A percentile compares a stretch with the other conserved stretches of the same genome.
Conservation (phyloP, 2,113 vertebrate species). For the Malurus alboscapulatus region DNA sequence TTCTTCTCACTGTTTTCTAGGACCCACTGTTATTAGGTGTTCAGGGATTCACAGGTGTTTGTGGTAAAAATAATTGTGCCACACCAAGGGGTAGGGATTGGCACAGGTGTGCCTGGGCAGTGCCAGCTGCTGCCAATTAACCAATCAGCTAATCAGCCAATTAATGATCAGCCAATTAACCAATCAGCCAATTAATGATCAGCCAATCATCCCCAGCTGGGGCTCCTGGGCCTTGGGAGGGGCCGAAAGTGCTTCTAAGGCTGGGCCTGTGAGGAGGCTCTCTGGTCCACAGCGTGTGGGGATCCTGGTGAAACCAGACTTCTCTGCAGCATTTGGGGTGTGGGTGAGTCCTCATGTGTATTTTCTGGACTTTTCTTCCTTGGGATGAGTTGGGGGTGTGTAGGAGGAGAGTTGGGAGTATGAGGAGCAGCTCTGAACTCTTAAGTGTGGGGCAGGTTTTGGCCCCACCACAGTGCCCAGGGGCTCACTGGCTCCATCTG, state of each 20-base stretch:
- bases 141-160: background rate
- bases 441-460: rapidly evolving
- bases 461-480: rapidly evolving
- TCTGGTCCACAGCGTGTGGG: rapidly evolving
- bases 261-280: no score
- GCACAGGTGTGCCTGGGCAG: background rate
- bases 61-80: background rate
- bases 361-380: background rate
- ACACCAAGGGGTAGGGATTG: background rate
- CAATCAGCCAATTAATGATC: no score
- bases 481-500: rapidly evolving
- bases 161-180: no score
- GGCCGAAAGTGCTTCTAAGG: no score
- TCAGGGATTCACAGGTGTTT: background rate
- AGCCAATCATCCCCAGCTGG: no score
- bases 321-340: rapidly evolving
- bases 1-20: constrained; percentile 53
- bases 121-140: background rate
- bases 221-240: no score
- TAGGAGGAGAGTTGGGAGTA: no score
- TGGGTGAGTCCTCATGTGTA: rapidly evolving
- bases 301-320: background rate
- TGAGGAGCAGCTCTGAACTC: background rate
- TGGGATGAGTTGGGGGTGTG: background rate
- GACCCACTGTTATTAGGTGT: background rate